A percentile compares a stretch with the other conserved stretches of the same genome.
These are phyloP conservation scores for Drosophila erecta DNA, from an alignment of 1,140 invertebrate genomes.

Conservation along the genomic window DNA sequence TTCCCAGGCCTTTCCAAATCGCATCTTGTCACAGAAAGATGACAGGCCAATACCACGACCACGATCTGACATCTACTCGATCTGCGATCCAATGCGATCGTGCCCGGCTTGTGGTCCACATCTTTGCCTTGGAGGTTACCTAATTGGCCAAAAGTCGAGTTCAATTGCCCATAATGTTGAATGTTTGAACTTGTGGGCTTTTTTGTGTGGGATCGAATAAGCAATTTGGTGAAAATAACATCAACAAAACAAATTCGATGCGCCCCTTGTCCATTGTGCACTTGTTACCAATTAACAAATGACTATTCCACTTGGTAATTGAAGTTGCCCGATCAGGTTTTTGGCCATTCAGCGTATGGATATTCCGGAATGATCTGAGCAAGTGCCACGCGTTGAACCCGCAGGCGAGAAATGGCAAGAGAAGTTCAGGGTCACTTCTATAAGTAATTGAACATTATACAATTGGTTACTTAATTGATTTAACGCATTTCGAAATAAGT, in stretches of 20 bases:
- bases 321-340: constrained; percentile 40
- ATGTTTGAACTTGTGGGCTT: constrained; percentile 54
- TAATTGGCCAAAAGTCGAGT: constrained; percentile 65
- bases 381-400: constrained; percentile 57
- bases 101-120: constrained; percentile 41
- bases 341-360: constrained; percentile 7
- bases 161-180: constrained; percentile 64
- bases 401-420: constrained; percentile 26
- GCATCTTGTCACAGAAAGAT: constrained; percentile 62
- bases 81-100: constrained; percentile 17
- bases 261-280: constrained; percentile 37
- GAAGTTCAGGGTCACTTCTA: constrained; percentile 33
- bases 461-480: not conserved
- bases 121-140: constrained; percentile 57
- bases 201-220: constrained; percentile 49
- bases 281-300: constrained; percentile 76
- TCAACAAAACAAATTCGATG: constrained; percentile 32
- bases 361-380: constrained; percentile 26
- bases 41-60: constrained; percentile 71
- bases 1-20: constrained; percentile 64
- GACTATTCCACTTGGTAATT: constrained; percentile 59
- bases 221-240: constrained; percentile 33
- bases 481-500: too few species aligned
- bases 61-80: constrained; percentile 20
- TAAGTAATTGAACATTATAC: not conserved